Evolutionary conservation across 2,797 vertebrate genomes (phyloP), one percentile per base, ranked within the genome.

Genomic region (Danio jaintianensis): DNA sequence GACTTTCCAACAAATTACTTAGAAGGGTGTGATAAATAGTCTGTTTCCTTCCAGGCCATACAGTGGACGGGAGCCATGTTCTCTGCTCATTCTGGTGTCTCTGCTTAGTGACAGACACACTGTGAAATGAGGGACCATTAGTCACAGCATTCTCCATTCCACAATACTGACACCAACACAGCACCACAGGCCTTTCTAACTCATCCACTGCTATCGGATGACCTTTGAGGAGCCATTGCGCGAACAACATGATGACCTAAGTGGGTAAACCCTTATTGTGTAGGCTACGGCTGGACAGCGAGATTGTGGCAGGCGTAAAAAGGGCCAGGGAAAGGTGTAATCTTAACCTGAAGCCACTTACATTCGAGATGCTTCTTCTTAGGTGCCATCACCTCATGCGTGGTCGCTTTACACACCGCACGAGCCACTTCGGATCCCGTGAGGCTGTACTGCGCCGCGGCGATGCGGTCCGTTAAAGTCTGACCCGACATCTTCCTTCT

Each of bases 331-430:
- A 29, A 74, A 45, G 0, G 7, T 18, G 16, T 40, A 40, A 48
- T 40, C 10, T 63, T 13, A 20, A 62, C 45, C 48, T 4, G 36
- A 53, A 66, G 48, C n/a, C 36, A 95, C 97, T 98, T 93, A 99
- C 97, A 99, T 92, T 99, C 98, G 92, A 99, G 95, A 95, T 99
- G 98, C 85, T 99, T 99, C 68, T 99, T 99, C 96, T 99, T 99
- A 82, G 98, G 98, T 78, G 95, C 95, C 86, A 97, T 99, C 91
- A 97, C 96, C 88, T 99, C 98, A 82, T 99, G 98, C 80, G 98
- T 99, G 92, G 97, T 99, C 86, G 98, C 94, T 91, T 99, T 99
- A 91, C 98, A 99, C 86, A 99, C 97, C 3, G 96, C 98, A 74
- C 96, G 95, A 80, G 95, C 93, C 81, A 99, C 97, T 83, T 98